phyloP scores from a whole-genome alignment of 2,797 vertebrate species.

The Phoebastria nigripes region DNA sequence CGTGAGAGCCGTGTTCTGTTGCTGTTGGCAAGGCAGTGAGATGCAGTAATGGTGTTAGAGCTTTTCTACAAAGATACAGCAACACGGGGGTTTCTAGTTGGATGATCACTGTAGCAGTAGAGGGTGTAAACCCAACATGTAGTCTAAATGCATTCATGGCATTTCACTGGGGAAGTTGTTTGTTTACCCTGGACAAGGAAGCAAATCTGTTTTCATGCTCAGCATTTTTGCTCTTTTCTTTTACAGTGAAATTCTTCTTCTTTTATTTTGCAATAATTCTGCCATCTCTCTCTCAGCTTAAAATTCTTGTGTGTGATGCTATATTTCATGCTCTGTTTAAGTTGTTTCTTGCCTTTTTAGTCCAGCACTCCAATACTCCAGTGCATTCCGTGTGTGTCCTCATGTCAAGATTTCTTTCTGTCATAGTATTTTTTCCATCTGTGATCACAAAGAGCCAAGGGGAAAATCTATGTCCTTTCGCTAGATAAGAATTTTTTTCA shows the following conservation, averaged over 20 bases:
- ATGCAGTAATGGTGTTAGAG: background rate
- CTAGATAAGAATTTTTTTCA: background rate
- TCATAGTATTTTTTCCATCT: background rate
- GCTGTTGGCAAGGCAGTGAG: background rate
- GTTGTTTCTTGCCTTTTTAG: background rate
- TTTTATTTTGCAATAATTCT: background rate
- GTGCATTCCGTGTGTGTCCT: background rate
- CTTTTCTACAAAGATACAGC: background rate
- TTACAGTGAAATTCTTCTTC: background rate
- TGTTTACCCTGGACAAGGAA: background rate
- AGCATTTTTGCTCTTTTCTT: background rate
- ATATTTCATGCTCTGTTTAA: background rate
- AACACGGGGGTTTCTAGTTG: background rate
- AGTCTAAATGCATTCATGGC: background rate
- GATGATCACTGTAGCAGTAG: background rate
- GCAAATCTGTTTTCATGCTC: background rate
- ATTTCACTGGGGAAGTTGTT: background rate
- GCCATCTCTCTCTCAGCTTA: background rate
- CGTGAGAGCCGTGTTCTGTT: background rate
- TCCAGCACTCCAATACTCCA: background rate
- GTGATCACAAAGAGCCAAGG: background rate
- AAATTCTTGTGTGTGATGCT: background rate
- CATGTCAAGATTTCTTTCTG: background rate
- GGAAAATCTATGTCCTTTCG: background rate
- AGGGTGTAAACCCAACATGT: background rate